phyloP scores from a whole-genome alignment of 2,888 invertebrate species.

The Microchrysa polita region DNA sequence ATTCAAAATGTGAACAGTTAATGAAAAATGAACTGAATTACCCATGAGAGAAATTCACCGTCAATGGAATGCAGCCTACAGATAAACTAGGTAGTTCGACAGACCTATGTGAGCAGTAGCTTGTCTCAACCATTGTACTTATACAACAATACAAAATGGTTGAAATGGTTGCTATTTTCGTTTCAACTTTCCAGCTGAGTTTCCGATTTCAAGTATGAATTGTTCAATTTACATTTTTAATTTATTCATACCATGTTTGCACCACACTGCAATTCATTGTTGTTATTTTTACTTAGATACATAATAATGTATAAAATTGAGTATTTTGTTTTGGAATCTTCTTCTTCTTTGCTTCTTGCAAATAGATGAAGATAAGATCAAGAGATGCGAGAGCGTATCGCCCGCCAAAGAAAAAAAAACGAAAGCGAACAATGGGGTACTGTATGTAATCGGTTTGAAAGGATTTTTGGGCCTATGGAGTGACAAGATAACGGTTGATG shows the following conservation, averaged over 20 bases:
- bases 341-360: conserved; percentile 7
- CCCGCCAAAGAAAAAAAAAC: too few relatives aligned
- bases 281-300: background rate
- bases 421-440: too few relatives aligned
- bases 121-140: background rate
- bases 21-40: conserved; percentile 39
- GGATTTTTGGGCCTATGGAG: too few relatives aligned
- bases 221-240: conserved; percentile 27
- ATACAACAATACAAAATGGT: conserved; percentile 11
- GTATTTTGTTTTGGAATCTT: background rate
- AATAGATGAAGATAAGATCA: too few relatives aligned
- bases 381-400: too few relatives aligned
- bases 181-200: background rate
- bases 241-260: background rate
- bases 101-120: conserved; percentile 1
- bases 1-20: conserved; percentile 36
- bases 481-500: too few relatives aligned
- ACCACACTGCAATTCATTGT: background rate
- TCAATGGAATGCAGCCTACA: conserved; percentile 20
- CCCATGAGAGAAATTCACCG: conserved; percentile 34
- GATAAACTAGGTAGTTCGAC: conserved; percentile 26
- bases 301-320: background rate
- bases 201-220: conserved; percentile 14
- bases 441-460: too few relatives aligned
- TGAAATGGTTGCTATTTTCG: background rate